Conservation (phyloP, 2,888 invertebrate species). For the Noctua comes region DNA sequence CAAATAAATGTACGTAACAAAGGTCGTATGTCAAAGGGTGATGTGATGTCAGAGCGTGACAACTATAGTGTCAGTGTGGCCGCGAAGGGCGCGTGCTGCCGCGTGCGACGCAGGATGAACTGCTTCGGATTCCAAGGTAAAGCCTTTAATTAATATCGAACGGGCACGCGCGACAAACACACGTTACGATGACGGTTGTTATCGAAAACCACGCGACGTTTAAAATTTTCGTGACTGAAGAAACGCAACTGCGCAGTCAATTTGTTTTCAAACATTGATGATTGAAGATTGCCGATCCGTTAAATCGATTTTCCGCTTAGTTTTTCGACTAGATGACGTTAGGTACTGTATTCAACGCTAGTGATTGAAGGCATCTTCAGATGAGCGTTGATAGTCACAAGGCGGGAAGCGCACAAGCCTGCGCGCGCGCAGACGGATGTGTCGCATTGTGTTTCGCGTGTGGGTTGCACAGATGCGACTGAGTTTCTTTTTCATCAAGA, state of each 20-base stretch:
- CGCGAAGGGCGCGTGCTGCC: constrained; percentile 83
- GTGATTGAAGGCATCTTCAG: constrained; percentile 64
- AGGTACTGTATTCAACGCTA: constrained; percentile 59
- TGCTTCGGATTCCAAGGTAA: constrained; percentile 89
- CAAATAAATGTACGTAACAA: constrained; percentile 71
- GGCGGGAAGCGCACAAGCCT: constrained; percentile 70
- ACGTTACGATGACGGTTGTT: constrained; percentile 34
- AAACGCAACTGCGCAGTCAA: constrained; percentile 41
- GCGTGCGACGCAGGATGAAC: constrained; percentile 87
- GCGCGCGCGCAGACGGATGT: constrained; percentile 79
- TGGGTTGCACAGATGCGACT: constrained; percentile 80
- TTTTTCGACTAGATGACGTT: constrained; percentile 70
- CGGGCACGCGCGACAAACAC: constrained; percentile 36
- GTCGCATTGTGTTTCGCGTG: constrained; percentile 77
- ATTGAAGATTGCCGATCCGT: constrained; percentile 64
- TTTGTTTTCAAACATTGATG: constrained; percentile 54
- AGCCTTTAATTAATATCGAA: constrained; percentile 65
- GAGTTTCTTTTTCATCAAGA: constrained; percentile 79
- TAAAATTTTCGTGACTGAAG: constrained; percentile 29
- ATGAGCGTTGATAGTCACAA: constrained; percentile 65
- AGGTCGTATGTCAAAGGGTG: constrained; percentile 81
- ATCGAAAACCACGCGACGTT: constrained; percentile 32
- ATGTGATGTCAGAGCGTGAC: constrained; percentile 86
- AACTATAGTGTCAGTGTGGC: constrained; percentile 81
- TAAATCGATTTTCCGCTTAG: constrained; percentile 74